Evolutionary conservation across 2,797 vertebrate species (phyloP).

Genomic region (Tauraco hartlaubi): DNA sequence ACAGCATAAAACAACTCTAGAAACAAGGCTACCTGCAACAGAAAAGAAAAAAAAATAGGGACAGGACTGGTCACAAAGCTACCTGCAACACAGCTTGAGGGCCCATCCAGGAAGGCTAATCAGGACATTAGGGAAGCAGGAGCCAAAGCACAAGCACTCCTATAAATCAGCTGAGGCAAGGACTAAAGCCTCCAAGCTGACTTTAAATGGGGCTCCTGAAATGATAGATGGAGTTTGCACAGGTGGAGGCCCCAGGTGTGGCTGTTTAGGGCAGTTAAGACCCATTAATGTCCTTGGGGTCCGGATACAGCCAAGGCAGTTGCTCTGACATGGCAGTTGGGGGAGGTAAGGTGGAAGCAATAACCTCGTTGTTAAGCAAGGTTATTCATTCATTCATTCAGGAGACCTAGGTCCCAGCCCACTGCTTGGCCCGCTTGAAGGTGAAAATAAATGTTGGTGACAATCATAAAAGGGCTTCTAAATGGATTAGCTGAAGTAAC

Average conservation of each 20-base stretch:
- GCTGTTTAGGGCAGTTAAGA: neutral
- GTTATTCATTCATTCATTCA: neutral
- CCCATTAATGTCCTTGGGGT: neutral
- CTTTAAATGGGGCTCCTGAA: neutral
- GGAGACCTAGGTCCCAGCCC: neutral
- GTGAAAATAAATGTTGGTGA: neutral
- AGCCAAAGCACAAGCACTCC: neutral
- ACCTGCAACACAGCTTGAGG: neutral
- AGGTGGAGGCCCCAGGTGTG: neutral
- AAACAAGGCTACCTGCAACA: neutral
- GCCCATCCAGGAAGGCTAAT: no score
- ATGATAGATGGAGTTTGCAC: neutral
- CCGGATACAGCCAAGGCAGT: neutral
- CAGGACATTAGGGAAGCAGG: neutral
- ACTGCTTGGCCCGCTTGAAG: neutral
- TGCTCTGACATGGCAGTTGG: neutral
- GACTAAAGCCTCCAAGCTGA: fast-evolving
- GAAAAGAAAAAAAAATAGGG: neutral
- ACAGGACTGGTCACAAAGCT: neutral
- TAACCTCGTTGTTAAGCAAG: fast-evolving
- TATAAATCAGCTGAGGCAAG: fast-evolving
- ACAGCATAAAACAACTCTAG: neutral
- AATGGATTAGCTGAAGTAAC: neutral
- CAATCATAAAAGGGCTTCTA: neutral
- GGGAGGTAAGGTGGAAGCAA: neutral